These are phyloP conservation scores for Pygoscelis antarcticus DNA, from an alignment of 2,113 vertebrate genomes.

Conservation along the genomic window DNA sequence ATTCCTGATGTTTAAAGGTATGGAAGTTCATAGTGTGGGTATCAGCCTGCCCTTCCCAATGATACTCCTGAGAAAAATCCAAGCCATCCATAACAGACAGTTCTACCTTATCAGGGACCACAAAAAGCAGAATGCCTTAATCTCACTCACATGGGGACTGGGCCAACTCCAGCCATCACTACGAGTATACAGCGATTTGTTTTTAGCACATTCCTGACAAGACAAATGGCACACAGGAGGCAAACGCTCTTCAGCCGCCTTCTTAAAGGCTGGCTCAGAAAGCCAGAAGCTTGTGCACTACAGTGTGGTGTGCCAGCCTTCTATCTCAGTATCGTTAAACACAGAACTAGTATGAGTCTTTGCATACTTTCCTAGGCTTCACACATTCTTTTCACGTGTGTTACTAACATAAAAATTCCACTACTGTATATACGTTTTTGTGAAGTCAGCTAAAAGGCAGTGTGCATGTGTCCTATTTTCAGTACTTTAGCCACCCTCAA, in stretches of 20 bases:
- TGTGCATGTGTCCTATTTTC: not conserved
- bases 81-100: not conserved
- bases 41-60: not conserved
- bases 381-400: not conserved
- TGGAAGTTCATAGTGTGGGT: not conserved
- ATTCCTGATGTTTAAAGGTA: not conserved
- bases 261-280: not conserved
- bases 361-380: not conserved
- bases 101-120: not conserved
- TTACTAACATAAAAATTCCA: not conserved
- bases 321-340: not conserved
- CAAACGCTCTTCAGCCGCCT: not conserved
- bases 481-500: not conserved
- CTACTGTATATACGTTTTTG: not conserved
- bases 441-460: not conserved
- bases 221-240: not conserved
- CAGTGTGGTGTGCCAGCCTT: not conserved
- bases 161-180: not conserved
- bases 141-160: not conserved
- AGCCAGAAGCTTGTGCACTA: not conserved
- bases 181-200: not conserved
- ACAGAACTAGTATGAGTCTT: not conserved
- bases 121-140: not conserved
- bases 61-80: not conserved
- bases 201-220: constrained; percentile 16